Conservation (phyloP, 2,797 vertebrate genomes). For the Phrynocephalus guinanensis region DNA sequence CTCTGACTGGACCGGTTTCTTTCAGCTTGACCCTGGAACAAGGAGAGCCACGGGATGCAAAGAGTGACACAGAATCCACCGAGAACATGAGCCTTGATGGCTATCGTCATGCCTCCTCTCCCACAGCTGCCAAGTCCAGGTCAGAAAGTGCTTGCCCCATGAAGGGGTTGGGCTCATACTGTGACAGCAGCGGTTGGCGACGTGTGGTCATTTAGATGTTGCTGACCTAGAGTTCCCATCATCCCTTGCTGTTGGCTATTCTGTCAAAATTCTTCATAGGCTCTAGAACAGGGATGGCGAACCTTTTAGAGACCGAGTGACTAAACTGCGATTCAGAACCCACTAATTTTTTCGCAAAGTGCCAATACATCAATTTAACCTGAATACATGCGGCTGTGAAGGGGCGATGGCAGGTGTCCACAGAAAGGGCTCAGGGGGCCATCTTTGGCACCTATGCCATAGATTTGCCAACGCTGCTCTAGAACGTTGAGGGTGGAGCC, state of each 20-base stretch:
- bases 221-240: no score
- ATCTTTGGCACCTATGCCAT: no score
- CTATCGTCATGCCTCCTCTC: slow-evolving; percentile 71
- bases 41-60: slow-evolving; percentile 76
- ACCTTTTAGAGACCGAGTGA: no score
- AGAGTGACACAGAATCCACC: slow-evolving; percentile 84
- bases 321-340: no score
- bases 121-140: slow-evolving; percentile 61
- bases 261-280: no score
- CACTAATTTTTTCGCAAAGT: no score
- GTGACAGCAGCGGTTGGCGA: background rate
- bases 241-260: background rate
- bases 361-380: no score
- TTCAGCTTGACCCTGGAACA: slow-evolving; percentile 72
- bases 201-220: background rate
- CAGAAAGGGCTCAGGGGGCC: no score
- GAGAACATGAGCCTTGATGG: slow-evolving; percentile 85
- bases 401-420: no score
- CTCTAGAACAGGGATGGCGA: no score
- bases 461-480: no score
- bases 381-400: no score
- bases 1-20: slow-evolving; percentile 59
- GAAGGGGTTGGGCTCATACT: background rate
- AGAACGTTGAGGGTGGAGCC: background rate
- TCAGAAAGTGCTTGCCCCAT: slow-evolving; percentile 41